Base-by-base conservation (phyloP, 2,888 invertebrate genomes). In the Sicus ferrugineus region DNA sequence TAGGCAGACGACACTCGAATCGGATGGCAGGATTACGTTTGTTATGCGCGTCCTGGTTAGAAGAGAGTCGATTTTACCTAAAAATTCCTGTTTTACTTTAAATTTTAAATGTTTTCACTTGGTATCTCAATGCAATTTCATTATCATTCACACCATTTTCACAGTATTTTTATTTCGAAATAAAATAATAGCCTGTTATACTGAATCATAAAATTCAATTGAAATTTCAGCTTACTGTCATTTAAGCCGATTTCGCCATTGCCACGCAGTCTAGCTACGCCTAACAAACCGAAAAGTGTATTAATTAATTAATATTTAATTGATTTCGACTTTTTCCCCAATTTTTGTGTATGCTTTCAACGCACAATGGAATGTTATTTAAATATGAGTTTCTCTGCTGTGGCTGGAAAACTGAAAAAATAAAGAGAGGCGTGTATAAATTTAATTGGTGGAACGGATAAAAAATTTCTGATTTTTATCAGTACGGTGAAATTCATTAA, bases 391-490 rank as follows among this genome's bases (percentile, higher is more conserved):
- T 11, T 31, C 34, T 54, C n/a, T 26, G 16, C 23, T 19, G 42
- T 46, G 46, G 30, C 1, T 38, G 21, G 21, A 48, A n/a, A 31
- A 52, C 28, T 3, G 50, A 64, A 14, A 19, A 31, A 16, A n/a
- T n/a, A n/a, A n/a, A 67, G 46, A 34, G 23, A 26, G 42, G 54
- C 65, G 56, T 26, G 56, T 65, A 54, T 38, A 65, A 34, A 65
- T 59, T 67, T 28, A 30, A 48, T 30, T 28, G 59, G 46, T 31
- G 23, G 21, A 28, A 38, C 65, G 56, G 26, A 42, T 65, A 54
- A 54, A 65, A 34, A 65, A 50, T 16, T 66, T 66, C 52, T 23
- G 66, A 66, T 66, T 59, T 67, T 67, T 67, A 67, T 67, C 67
- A 50, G 59, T 50, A 48, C 59, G 59, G 46, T 50, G 50, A 59